phyloP scores from a whole-genome alignment of 1,140 invertebrate species.

The Trachymyrmex cornetzi region DNA sequence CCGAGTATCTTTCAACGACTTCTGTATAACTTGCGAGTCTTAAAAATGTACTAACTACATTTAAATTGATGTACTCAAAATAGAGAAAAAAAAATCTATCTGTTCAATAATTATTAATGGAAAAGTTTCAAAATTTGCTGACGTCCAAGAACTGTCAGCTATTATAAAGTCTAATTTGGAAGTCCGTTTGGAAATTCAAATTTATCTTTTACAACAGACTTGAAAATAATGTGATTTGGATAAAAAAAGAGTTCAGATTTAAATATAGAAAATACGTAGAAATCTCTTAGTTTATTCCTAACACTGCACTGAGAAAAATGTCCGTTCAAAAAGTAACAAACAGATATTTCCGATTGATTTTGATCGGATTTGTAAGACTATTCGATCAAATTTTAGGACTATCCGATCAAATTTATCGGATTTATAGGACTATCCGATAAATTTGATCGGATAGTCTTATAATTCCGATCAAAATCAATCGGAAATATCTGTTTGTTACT shows the following conservation, averaged over 20 bases:
- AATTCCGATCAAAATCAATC: too few relatives aligned
- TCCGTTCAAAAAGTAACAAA: too few relatives aligned
- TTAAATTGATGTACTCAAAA: background rate
- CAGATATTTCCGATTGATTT: too few relatives aligned
- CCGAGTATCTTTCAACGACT: background rate
- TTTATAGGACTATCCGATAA: too few relatives aligned
- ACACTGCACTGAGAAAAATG: too few relatives aligned
- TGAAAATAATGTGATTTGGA: background rate
- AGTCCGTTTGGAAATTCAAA: background rate
- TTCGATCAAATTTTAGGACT: too few relatives aligned
- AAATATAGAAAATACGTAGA: background rate
- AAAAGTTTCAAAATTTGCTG: background rate
- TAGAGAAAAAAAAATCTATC: background rate
- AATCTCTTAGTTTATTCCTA: constrained; percentile 11
- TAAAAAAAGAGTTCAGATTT: background rate
- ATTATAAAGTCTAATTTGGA: background rate
- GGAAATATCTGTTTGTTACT: too few relatives aligned
- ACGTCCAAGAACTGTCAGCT: background rate
- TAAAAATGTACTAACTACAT: background rate
- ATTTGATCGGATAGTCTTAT: too few relatives aligned
- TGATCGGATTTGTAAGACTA: too few relatives aligned
- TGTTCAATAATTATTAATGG: background rate
- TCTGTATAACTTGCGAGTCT: constrained; percentile 8
- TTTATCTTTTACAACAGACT: background rate
- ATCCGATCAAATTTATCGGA: too few relatives aligned